phyloP scores from a whole-genome alignment of 2,113 vertebrate genomes.

The Cavia aperea region DNA sequence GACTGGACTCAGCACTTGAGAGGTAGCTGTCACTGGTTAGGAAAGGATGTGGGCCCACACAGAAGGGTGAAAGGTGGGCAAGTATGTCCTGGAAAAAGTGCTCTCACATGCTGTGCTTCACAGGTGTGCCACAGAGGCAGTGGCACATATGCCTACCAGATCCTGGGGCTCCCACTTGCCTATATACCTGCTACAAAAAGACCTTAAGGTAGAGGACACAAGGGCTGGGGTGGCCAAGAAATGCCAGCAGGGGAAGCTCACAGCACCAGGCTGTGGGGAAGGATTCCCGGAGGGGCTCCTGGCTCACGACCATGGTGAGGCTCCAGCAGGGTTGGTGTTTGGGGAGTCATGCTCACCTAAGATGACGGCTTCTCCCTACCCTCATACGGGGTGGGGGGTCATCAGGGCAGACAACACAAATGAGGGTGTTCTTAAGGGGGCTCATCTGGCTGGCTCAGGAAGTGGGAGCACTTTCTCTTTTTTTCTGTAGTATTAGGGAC shows the following conservation, averaged over 20 bases:
- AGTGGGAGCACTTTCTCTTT: background rate
- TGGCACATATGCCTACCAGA: background rate
- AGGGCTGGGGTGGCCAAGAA: background rate
- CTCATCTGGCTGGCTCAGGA: background rate
- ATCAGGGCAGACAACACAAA: background rate
- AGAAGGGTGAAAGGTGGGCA: background rate
- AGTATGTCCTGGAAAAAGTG: accelerated
- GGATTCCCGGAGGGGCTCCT: background rate
- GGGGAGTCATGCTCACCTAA: background rate
- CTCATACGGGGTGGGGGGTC: background rate
- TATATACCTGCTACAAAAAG: background rate
- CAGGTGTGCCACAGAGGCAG: background rate
- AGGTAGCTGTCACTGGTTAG: background rate
- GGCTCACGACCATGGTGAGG: background rate
- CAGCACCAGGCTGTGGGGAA: background rate
- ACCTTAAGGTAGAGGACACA: background rate
- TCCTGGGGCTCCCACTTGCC: too few relatives aligned
- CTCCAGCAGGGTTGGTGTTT: background rate
- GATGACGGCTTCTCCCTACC: background rate
- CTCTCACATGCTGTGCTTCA: background rate
- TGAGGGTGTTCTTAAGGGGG: too few relatives aligned
- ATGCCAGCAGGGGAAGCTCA: background rate
- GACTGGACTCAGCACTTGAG: background rate
- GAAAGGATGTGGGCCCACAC: background rate
- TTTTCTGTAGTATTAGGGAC: background rate